Evolutionary conservation across 2,113 vertebrate genomes (phyloP), one percentile per base, ranked within the genome.

Genomic region (Camarhynchus parvulus): DNA sequence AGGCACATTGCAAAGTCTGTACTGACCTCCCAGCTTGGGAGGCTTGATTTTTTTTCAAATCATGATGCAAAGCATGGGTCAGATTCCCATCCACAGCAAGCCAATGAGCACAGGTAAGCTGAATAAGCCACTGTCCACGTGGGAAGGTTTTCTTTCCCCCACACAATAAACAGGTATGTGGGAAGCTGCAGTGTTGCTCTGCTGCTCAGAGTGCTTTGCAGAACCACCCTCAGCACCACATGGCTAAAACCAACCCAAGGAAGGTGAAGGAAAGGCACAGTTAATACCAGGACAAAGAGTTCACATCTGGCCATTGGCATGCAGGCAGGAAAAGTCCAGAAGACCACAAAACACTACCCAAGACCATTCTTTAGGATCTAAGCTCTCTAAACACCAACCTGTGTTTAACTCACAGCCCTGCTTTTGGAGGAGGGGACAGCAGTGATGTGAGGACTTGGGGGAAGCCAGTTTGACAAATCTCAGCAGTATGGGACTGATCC

Each of bases 381-480:
- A 69, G 55, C 22, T 73, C 31, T 33, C 25, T 25, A 39, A 76
- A 30, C 17, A 70, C 24, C 68, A 70, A 56, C 2, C 20, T 13
- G 11, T 9, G 11, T 59, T 70, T 84, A 94, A 69, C 22, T 88
- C 33, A 2, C 20, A 91, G 77, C 18, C 24, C 44, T 42, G 66
- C 44, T 56, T 73, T 46, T 39, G 49, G 41, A 94, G 58, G 53
- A 83, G 47, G 50, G 61, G 59, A 77, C 83, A 91, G 66, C 14
- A 23, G 66, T 24, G 44, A 70, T 23, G 47, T 50, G 50, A 95
- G 83, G 84, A 95, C 61, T 61, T 5, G 15, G 69, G 47, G 89
- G 83, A 86, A 85, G 66, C 27, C 78, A 89, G 56, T 35, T 63
- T 88, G 61, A 86, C 63, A 85, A 95, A 91, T 82, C 30, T 61